Conservation (phyloP, 2,113 vertebrate genomes). For the Vidua chalybeata region DNA sequence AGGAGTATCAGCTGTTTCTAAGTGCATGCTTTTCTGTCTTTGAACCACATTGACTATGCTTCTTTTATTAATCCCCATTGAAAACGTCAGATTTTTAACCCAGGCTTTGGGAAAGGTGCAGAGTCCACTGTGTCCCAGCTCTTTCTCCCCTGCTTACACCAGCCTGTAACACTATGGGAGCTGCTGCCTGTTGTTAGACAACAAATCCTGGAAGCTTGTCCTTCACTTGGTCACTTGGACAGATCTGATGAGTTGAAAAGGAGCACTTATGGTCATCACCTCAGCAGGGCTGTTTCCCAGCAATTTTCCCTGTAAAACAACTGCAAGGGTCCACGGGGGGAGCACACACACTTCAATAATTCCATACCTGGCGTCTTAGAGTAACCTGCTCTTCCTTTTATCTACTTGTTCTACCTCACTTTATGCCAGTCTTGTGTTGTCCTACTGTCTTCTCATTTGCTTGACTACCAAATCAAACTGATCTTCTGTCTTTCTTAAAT, state of each 20-base stretch:
- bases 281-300: neutral
- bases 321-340: neutral
- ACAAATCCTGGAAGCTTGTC: neutral
- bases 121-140: neutral
- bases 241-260: neutral
- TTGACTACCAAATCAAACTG: neutral
- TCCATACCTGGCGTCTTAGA: neutral
- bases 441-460: neutral
- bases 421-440: neutral
- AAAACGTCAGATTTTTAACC: neutral
- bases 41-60: neutral
- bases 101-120: neutral
- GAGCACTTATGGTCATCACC: neutral
- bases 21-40: neutral
- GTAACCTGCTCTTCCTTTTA: neutral
- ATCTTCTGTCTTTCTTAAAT: neutral
- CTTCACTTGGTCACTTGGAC: neutral
- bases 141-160: neutral
- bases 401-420: neutral
- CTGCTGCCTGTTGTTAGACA: neutral
- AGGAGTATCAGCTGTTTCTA: neutral
- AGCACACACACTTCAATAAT: neutral
- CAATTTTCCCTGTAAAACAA: neutral
- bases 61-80: neutral
- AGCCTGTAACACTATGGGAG: neutral